Percentiles rank a stretch among this genome's conserved stretches.
Conservation (phyloP, 2,113 vertebrate species). For the Bufo bufo region DNA sequence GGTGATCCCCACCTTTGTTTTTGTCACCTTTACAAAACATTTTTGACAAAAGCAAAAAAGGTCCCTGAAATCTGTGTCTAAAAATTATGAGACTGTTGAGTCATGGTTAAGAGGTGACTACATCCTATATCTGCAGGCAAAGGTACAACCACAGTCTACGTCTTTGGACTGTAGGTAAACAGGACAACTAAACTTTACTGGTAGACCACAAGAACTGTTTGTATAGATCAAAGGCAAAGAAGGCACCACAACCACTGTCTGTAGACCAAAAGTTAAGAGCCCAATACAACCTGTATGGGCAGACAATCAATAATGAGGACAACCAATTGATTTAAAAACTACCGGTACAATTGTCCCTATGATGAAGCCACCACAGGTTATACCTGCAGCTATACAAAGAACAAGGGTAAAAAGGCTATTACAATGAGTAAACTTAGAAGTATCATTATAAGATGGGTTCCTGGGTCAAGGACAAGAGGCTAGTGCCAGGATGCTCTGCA, state of each 20-base stretch:
- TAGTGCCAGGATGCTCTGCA: conserved; percentile 32
- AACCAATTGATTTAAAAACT: not conserved
- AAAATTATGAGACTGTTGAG: not conserved
- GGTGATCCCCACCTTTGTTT: too few species aligned
- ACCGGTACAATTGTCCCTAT: not conserved
- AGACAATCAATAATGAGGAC: not conserved
- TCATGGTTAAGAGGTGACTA: not conserved
- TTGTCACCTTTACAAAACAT: too few species aligned
- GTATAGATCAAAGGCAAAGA: not conserved
- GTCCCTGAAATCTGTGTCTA: too few species aligned
- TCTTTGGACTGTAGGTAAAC: not conserved
- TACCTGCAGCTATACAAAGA: not conserved
- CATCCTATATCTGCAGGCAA: not conserved
- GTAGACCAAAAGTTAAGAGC: not conserved
- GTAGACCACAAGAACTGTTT: not conserved
- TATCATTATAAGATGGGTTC: not conserved
- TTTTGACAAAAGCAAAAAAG: too few species aligned
- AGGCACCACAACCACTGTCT: not conserved
- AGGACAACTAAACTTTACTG: not conserved
- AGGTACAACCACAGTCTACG: not conserved
- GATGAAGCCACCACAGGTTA: not conserved
- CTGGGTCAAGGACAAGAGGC: not conserved
- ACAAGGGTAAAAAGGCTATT: not conserved
- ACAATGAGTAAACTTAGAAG: not conserved
- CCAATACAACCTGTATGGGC: not conserved